Percentiles rank a stretch among this genome's conserved stretches.
These are phyloP conservation scores for Mycalesis mineus DNA, from an alignment of 2,888 invertebrate genomes.

Conservation along the genomic window DNA sequence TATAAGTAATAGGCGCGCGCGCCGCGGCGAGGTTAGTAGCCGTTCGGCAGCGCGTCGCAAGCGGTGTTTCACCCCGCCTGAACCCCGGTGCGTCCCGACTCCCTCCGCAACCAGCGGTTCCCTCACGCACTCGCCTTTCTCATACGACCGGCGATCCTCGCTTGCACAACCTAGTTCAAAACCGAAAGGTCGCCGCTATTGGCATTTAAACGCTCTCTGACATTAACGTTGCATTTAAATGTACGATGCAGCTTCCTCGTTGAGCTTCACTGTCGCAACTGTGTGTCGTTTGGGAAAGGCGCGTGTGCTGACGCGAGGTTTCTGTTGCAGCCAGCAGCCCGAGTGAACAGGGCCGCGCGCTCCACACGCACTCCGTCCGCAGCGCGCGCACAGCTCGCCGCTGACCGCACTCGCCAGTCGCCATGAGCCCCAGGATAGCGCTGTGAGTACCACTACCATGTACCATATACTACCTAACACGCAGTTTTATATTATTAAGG, in stretches of 20 bases:
- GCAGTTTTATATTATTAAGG: not conserved
- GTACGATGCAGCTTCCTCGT: slow-evolving; percentile 75
- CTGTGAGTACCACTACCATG: too few relatives aligned
- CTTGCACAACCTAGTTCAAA: slow-evolving; percentile 71
- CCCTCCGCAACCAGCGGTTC: slow-evolving; percentile 40
- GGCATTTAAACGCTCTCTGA: slow-evolving; percentile 77
- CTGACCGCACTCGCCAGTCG: slow-evolving; percentile 32
- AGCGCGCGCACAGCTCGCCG: slow-evolving; percentile 33
- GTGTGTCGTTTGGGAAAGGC: slow-evolving; percentile 71
- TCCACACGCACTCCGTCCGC: slow-evolving; percentile 37
- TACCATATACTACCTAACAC: slow-evolving; percentile 16
- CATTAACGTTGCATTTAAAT: slow-evolving; percentile 76
- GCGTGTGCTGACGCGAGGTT: slow-evolving; percentile 69
- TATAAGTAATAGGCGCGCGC: slow-evolving; percentile 73
- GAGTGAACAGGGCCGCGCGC: slow-evolving; percentile 54
- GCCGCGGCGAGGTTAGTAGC: slow-evolving; percentile 76
- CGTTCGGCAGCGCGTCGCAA: slow-evolving; percentile 70
- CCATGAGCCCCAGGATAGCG: slow-evolving; percentile 64
- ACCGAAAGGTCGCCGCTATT: slow-evolving; percentile 75
- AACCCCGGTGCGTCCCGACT: slow-evolving; percentile 58
- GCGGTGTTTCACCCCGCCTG: slow-evolving; percentile 53
- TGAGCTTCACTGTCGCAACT: slow-evolving; percentile 74
- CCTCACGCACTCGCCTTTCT: slow-evolving; percentile 66
- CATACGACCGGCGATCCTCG: slow-evolving; percentile 70
- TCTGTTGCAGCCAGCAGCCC: slow-evolving; percentile 71